Evolutionary conservation across 2,888 invertebrate genomes (phyloP).

Genomic region (Noctua pronuba): DNA sequence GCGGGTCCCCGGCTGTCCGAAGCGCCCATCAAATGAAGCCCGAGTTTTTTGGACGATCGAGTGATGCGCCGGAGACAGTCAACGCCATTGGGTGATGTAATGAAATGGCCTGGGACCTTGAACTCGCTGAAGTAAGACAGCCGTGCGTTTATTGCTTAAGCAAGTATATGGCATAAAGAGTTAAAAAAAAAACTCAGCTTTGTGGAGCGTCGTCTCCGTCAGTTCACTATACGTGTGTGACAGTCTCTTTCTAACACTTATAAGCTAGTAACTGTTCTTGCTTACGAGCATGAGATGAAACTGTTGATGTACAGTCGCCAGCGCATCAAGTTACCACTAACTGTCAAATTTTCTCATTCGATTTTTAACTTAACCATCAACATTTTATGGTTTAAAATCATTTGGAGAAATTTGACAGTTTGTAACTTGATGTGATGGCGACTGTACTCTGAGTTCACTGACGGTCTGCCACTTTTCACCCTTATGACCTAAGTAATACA

Average conservation of each 20-base stretch:
- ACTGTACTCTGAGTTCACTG: no score
- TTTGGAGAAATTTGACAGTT: no score
- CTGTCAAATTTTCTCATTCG: no score
- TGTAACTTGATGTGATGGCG: no score
- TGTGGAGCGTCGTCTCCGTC: background rate
- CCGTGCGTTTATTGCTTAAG: constrained; percentile 14
- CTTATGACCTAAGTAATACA: background rate
- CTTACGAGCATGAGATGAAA: background rate
- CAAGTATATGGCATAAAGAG: background rate
- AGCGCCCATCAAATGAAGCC: constrained; percentile 64
- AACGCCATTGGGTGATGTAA: constrained; percentile 56
- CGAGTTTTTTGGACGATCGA: constrained; percentile 74
- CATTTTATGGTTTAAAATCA: no score
- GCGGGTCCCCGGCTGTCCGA: constrained; percentile 79
- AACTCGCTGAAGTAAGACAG: constrained; percentile 50
- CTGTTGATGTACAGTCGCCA: no score
- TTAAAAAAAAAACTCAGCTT: background rate
- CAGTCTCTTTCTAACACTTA: background rate
- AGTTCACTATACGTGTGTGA: background rate
- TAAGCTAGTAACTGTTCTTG: background rate
- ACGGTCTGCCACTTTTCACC: background rate
- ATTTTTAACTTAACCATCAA: no score
- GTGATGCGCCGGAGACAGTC: constrained; percentile 64
- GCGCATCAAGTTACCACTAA: no score
- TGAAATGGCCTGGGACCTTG: constrained; percentile 64